These are phyloP conservation scores for Nematostella vectensis DNA, from an alignment of 92 coral and sea anemone genomes.

Conservation along the genomic window DNA sequence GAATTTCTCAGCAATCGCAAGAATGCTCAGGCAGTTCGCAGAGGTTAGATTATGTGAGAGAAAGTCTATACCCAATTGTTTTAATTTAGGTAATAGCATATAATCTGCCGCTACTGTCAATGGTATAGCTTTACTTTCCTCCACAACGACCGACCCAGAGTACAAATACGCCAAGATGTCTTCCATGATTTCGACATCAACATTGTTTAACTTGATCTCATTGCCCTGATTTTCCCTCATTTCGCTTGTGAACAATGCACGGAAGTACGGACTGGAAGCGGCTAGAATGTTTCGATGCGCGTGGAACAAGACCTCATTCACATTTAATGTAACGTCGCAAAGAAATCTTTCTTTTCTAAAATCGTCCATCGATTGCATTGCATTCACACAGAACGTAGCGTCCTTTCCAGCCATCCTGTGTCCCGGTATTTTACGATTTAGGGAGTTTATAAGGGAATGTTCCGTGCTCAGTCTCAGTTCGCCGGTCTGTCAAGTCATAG, in stretches of 20 bases:
- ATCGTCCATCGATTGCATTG: conserved; percentile 46
- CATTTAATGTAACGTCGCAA: conserved; percentile 64
- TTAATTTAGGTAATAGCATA: conserved; percentile 52
- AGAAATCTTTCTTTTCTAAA: conserved; percentile 59
- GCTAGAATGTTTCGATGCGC: conserved; percentile 76
- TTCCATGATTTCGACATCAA: conserved; percentile 46
- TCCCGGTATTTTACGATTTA: too few species aligned
- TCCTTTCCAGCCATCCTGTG: conserved; percentile 40
- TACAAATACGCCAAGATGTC: conserved; percentile 62
- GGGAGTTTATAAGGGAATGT: too few species aligned
- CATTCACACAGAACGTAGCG: conserved; percentile 33
- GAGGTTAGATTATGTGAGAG: conserved; percentile 56
- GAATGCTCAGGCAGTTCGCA: conserved; percentile 70
- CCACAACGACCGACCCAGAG: conserved; percentile 47
- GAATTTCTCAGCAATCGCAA: conserved; percentile 76
- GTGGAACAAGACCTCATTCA: conserved; percentile 38
- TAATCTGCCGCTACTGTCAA: conserved; percentile 68
- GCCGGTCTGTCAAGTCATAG: too few species aligned
- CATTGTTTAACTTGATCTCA: conserved; percentile 47
- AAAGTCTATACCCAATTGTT: conserved; percentile 54
- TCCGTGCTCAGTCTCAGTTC: too few species aligned
- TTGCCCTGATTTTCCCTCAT: conserved; percentile 68
- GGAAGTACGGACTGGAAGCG: conserved; percentile 72
- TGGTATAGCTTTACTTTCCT: conserved; percentile 48
- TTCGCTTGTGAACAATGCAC: conserved; percentile 67